Base-by-base conservation (phyloP, 2,797 vertebrate genomes). In the Vireo griseus region DNA sequence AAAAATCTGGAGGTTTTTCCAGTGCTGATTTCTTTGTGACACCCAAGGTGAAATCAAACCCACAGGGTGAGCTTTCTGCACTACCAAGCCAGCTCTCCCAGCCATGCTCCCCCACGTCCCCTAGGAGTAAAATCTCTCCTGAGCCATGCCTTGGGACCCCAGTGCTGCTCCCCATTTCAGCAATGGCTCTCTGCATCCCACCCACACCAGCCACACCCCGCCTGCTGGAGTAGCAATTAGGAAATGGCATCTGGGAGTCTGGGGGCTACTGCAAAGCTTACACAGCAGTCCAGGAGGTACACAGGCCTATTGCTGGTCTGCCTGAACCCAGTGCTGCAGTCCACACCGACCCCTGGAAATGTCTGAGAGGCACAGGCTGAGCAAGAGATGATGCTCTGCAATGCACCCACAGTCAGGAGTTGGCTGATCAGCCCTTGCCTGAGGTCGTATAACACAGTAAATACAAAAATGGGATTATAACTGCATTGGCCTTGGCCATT, bases 91-190 rank as follows among this genome's bases (percentile, higher is more conserved):
- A 88, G 19, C 33, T 86, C 51, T 75, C 16, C 45, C 10, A 3
- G 51, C 19, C 1, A 0, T 33, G 44, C 12, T 40, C 1, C 14
- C 3, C 11, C 4, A 0, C 0, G 2, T 18, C 2, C 19, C 18
- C 25, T 2, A 4, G 33, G 21, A 51, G 39, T 13, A 21, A 19
- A 26, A 74, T 13, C 39, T 54, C 24, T 19, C 59, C 21, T 81
- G 3, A 1, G 21, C 33, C 8, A 1, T 0, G 0, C 29, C 16
- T 39, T 1, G 0, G 29, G 48, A 69, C 3, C 10, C 20, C 18
- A 47, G 20, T 26, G 12, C 75, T 75, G 48, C 11, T 44, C 26
- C 11, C 35, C 5, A 7, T 39, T 67, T 63, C 87, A 82, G 18
- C 18, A 16, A 1, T 10, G 21, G 35, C 24, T 86, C 58, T 39